phyloP scores from a whole-genome alignment of 2,888 invertebrate species.

The Callinectes sapidus region DNA sequence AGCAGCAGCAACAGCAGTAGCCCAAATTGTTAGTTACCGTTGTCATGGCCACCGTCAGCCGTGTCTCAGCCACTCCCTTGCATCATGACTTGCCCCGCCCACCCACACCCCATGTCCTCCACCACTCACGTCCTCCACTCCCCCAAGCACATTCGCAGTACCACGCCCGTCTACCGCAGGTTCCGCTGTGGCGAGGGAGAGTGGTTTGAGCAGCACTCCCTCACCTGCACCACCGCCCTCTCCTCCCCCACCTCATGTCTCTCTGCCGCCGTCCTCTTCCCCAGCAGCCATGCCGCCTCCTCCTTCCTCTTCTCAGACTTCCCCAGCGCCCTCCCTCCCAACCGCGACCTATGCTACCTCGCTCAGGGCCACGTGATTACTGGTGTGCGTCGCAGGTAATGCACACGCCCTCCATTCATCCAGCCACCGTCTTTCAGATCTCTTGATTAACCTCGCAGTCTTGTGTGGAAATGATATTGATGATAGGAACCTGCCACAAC shows the following conservation, averaged over 20 bases:
- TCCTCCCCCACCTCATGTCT: slow-evolving; percentile 32
- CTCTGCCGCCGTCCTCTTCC: slow-evolving; percentile 39
- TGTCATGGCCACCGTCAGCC: not conserved
- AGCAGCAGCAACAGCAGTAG: not conserved
- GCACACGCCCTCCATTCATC: not conserved
- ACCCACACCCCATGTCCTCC: not conserved
- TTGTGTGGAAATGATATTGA: not conserved
- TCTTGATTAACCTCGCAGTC: not conserved
- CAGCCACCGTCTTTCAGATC: not conserved
- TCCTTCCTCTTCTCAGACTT: slow-evolving; percentile 47
- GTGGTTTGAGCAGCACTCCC: slow-evolving; percentile 47
- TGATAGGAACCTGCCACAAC: not conserved
- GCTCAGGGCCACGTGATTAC: slow-evolving; percentile 40
- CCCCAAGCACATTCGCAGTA: too few species aligned
- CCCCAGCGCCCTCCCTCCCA: not conserved
- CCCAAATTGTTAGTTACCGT: not conserved
- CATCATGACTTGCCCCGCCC: not conserved
- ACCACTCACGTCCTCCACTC: not conserved
- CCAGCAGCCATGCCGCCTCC: slow-evolving; percentile 24
- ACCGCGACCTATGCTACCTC: slow-evolving; percentile 30
- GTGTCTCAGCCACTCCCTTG: not conserved
- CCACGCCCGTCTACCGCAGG: slow-evolving; percentile 6
- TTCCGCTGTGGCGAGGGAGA: slow-evolving; percentile 49
- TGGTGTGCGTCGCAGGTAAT: slow-evolving; percentile 40
- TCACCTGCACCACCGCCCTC: slow-evolving; percentile 40